Conservation (phyloP, 1,140 invertebrate genomes). For the Drosophila lini region DNA sequence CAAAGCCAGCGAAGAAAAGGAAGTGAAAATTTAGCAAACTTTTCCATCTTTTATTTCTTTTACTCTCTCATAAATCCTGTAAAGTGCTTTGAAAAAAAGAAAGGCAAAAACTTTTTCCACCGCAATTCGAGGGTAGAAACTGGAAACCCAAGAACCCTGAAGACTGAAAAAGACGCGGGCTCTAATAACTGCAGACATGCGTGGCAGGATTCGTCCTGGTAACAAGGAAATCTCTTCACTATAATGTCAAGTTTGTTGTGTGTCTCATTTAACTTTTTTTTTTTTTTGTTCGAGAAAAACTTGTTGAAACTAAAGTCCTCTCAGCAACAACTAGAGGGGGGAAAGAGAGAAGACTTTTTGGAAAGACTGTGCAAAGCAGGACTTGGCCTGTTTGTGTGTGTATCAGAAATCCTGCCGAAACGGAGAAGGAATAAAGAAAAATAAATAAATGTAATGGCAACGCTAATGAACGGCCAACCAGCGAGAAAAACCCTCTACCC, state of each 20-base stretch:
- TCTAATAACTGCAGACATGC: conserved; percentile 41
- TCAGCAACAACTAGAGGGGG: conserved; percentile 13
- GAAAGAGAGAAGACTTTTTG: conserved; percentile 18
- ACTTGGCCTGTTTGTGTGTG: neutral
- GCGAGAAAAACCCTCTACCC: neutral
- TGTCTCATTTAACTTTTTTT: conserved; percentile 43
- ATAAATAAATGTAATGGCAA: conserved; percentile 58
- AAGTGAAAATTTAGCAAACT: conserved; percentile 50
- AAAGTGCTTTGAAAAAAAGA: conserved; percentile 29
- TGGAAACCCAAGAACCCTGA: neutral
- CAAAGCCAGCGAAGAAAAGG: conserved; percentile 9
- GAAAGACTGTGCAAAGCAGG: conserved; percentile 8
- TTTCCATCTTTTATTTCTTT: conserved; percentile 23
- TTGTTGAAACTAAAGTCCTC: conserved; percentile 45
- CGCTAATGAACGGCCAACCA: conserved; percentile 43
- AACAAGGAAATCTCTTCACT: conserved; percentile 9
- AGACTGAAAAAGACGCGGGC: conserved; percentile 2
- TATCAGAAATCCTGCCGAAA: conserved; percentile 40
- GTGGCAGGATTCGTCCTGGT: conserved; percentile 22
- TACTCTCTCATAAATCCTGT: conserved; percentile 27
- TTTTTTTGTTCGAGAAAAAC: conserved; percentile 15
- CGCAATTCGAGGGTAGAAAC: conserved; percentile 1
- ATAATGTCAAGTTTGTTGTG: conserved; percentile 34
- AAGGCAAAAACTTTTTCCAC: conserved; percentile 10
- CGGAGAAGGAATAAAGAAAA: conserved; percentile 45